Base-by-base conservation (phyloP, 2,888 invertebrate species). In the Polydrusus tereticollis region DNA sequence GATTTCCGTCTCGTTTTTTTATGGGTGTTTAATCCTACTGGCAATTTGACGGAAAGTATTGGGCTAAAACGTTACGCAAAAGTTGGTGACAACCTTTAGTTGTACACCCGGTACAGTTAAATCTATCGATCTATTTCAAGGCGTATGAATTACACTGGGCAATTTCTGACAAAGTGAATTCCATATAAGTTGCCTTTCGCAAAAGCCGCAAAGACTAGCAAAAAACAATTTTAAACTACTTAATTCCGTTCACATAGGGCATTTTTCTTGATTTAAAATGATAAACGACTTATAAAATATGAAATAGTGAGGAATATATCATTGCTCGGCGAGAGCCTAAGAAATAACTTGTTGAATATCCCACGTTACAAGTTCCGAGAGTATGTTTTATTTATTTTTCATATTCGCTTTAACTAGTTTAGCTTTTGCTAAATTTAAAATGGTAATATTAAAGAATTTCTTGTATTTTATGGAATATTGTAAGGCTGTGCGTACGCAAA, bases 331-430 rank as follows among this genome's bases (percentile, higher is more conserved):
- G 33, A 26, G 59, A 71, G 41, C 36, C 52, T 66, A 55, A 66
- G 65, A 71, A 71, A 71, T 66, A 66, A 66, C 65, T 66, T 66
- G 62, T 66, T 55, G 66, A 71, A 71, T 72, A 79, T 79, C 78
- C 78, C 78, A 78, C 78, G 79, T 74, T 78, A 77, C 78, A 70
- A 76, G 76, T 78, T 75, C 43, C 29, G 45, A 59, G 63, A 58
- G 65, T 64, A 77, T 77, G 77, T 78, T 78, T 78, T 78, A 78
- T 79, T 78, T 79, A 78, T 78, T 78, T 79, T 79, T 78, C 78
- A 77, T 79, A 77, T 77, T 78, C 77, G 75, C 74, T 60, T 55
- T 66, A 66, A 70, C 70, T 70, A 70, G 70, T 70, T 70, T 70
- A 65, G 73, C 73, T 69, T 75, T 72, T 73, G 72, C 69, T 75